phyloP scores from a whole-genome alignment of 2,888 invertebrate species.

The Hypselothyrea guttata region DNA sequence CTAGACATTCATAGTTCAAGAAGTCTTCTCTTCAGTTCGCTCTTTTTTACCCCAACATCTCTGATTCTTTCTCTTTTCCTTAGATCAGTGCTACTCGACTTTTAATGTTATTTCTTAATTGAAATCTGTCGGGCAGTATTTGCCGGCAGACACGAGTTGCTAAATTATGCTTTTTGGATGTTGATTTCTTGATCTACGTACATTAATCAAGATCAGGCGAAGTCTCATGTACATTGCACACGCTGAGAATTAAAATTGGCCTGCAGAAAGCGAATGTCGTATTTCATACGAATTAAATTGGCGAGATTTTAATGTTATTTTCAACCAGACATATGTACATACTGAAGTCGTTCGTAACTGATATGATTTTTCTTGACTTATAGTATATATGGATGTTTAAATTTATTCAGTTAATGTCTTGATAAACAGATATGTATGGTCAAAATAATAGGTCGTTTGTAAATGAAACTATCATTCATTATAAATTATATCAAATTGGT shows the following conservation, averaged over 20 bases:
- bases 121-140: constrained; percentile 61
- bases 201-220: constrained; percentile 71
- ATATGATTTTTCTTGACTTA: too few species aligned
- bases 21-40: not conserved
- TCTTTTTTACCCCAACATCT: not conserved
- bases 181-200: constrained; percentile 65
- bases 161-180: constrained; percentile 29
- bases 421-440: too few species aligned
- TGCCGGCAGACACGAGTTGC: constrained; percentile 51
- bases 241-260: too few species aligned
- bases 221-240: constrained; percentile 36
- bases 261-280: too few species aligned
- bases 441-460: too few species aligned
- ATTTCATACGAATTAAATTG: too few species aligned
- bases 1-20: constrained; percentile 7
- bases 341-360: constrained; percentile 26
- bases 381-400: too few species aligned
- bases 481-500: too few species aligned
- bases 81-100: too few species aligned
- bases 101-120: constrained; percentile 76
- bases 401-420: too few species aligned
- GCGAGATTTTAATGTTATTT: constrained; percentile 38
- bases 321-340: constrained; percentile 12
- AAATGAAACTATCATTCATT: too few species aligned
- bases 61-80: constrained; percentile 14